Base-by-base conservation (phyloP, 1,140 invertebrate species). In the Bombyx mandarina region DNA sequence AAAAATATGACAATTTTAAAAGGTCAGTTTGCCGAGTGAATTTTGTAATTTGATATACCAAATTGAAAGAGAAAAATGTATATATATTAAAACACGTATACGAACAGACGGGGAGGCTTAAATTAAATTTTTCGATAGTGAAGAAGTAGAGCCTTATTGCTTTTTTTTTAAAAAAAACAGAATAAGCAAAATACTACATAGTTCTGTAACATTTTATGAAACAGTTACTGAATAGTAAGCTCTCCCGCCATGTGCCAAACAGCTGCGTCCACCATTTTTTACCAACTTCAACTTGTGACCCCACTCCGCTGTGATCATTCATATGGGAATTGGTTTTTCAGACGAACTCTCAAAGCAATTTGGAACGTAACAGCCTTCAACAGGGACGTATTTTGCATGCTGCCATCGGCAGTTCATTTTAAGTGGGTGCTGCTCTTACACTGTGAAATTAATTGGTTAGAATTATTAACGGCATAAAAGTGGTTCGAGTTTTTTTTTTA, bases 221-320 rank as follows among this genome's bases (percentile, higher is more conserved):
- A 80, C 77, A 71, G 75, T 81, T 35, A 79, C 81, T 74, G 75
- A 66, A 71, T 55, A 57, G 54, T 58, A 58, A 62, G 61, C 60
- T 56, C 58, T 61, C 69, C 66, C 76, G 77, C 76, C 83, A 86
- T 86, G 77, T 84, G 81, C 77, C 76, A 71, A 71, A 79, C 81
- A 86, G 73, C 83, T 86, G 83, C 72, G 73, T 66, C 73, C 57
- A 63, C 60, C 67, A 65, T 81, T 84, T 84, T 86, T 84, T 79
- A 79, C 69, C 66, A 77, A 68, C 76, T 70, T 72, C 75, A 81
- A 81, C 81, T 82, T 78, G 73, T 83, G 79, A 86, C 83, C 83
- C 78, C 78, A 71, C 79, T 77, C 70, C 65, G 65, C 70, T 66
- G 56, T 77, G 74, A 82, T 82, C 81, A 75, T 74, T 82, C 80